A percentile compares a stretch with the other conserved stretches of the same genome.
phyloP scores from a whole-genome alignment of 2,888 invertebrate genomes.

The Microplitis manilae region DNA sequence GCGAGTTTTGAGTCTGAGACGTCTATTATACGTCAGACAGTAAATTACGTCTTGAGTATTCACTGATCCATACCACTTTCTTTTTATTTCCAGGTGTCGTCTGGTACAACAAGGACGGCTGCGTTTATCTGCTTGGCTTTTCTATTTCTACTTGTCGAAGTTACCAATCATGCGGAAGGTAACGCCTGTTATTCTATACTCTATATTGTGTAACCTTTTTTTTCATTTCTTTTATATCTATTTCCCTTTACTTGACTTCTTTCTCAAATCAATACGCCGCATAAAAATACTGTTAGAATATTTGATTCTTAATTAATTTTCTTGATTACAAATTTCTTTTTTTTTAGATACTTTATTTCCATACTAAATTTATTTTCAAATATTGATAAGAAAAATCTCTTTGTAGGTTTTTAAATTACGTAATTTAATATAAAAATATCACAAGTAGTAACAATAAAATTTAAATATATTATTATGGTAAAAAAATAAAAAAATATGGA shows the following conservation, averaged over 20 bases:
- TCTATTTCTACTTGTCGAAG: conserved; percentile 54
- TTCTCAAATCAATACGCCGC: too few relatives aligned
- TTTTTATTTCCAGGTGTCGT: conserved; percentile 59
- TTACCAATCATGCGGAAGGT: conserved; percentile 67
- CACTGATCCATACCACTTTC: conserved; percentile 42
- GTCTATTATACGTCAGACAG: conserved; percentile 18
- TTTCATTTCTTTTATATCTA: neutral
- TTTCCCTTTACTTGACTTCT: too few relatives aligned
- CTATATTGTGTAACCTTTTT: conserved; percentile 6
- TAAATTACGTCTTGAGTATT: conserved; percentile 28
- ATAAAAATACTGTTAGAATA: too few relatives aligned
- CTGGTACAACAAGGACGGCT: conserved; percentile 44
- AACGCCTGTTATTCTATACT: conserved; percentile 38
- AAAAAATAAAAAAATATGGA: conserved; percentile 16
- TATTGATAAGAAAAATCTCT: neutral
- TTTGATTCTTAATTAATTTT: neutral
- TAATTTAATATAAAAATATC: neutral
- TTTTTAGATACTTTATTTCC: neutral
- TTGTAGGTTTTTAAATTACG: neutral
- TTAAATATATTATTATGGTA: neutral
- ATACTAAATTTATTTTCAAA: neutral
- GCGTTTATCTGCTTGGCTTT: conserved; percentile 62
- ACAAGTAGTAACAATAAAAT: neutral
- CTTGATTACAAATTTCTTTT: neutral
- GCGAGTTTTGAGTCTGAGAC: neutral